A percentile compares a stretch with the other conserved stretches of the same genome.
phyloP scores from a whole-genome alignment of 2,113 vertebrate species.

The Sorex araneus region DNA sequence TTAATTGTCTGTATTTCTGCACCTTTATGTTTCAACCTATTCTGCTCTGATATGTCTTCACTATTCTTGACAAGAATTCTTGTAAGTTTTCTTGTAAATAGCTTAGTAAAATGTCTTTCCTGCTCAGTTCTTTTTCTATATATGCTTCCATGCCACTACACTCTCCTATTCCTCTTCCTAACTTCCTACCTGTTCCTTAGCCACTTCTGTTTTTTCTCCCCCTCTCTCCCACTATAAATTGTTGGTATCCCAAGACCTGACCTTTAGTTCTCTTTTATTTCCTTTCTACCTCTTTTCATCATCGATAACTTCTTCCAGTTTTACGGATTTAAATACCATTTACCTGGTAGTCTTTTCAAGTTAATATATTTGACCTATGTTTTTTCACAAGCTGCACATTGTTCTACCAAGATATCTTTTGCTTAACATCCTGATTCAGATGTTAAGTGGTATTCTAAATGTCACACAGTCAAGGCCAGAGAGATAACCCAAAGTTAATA shows the following conservation, averaged over 20 bases:
- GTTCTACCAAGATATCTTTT: background rate
- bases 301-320: background rate
- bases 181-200: rapidly evolving
- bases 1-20: background rate
- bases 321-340: background rate
- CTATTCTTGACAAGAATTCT: background rate
- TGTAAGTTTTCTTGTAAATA: too few relatives aligned
- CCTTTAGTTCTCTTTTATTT: background rate
- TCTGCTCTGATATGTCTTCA: background rate
- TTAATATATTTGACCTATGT: background rate
- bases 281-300: background rate
- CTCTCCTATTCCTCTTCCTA: background rate
- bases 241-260: too few relatives aligned
- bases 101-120: too few relatives aligned
- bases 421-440: constrained; percentile 1
- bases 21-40: background rate
- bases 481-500: too few relatives aligned
- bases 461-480: background rate
- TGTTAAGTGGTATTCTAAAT: background rate
- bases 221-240: background rate
- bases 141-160: rapidly evolving
- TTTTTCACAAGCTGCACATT: background rate
- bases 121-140: background rate
- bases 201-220: background rate
- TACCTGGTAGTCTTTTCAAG: background rate